A percentile compares a stretch with the other conserved stretches of the same genome.
phyloP scores from a whole-genome alignment of 2,888 invertebrate genomes.

The Brenthis hecate region DNA sequence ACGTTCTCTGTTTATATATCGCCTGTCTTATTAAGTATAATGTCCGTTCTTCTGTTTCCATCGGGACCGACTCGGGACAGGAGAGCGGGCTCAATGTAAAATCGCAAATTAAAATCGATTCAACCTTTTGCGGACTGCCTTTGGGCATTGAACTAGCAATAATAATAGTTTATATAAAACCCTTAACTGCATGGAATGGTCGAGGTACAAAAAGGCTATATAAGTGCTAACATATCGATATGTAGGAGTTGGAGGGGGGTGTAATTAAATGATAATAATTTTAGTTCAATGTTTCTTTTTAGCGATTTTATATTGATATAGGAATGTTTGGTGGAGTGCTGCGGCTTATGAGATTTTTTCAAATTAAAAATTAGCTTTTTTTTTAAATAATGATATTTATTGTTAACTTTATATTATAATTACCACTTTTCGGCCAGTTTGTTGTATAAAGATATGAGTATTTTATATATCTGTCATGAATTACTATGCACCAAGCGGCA shows the following conservation, averaged over 20 bases:
- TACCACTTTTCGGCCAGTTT: slow-evolving; percentile 36
- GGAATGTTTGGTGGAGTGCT: slow-evolving; percentile 70
- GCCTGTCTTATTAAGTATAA: slow-evolving; percentile 41
- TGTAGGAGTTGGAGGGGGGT: slow-evolving; percentile 56
- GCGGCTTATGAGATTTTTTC: slow-evolving; percentile 45
- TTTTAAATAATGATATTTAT: slow-evolving; percentile 6
- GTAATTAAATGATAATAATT: slow-evolving; percentile 67
- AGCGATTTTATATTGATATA: slow-evolving; percentile 74
- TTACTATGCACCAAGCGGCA: slow-evolving; percentile 42
- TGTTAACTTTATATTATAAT: slow-evolving; percentile 35
- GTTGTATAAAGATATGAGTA: slow-evolving; percentile 5
- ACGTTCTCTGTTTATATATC: slow-evolving; percentile 56
- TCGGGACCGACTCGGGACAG: not conserved
- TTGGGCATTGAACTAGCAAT: slow-evolving; percentile 60
- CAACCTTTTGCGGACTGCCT: slow-evolving; percentile 16
- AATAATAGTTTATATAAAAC: slow-evolving; percentile 68
- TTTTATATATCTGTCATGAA: slow-evolving; percentile 11
- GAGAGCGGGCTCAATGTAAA: slow-evolving; percentile 34
- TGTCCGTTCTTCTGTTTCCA: slow-evolving; percentile 23
- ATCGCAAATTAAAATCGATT: slow-evolving; percentile 30
- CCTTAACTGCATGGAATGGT: slow-evolving; percentile 52
- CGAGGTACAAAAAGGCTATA: slow-evolving; percentile 41
- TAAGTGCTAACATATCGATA: slow-evolving; percentile 74
- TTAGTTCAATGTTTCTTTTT: slow-evolving; percentile 78
- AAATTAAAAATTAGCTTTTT: slow-evolving; percentile 1